Evolutionary conservation across 2,113 vertebrate species (phyloP), one percentile per base, ranked within the genome.

Genomic region (Tympanuchus pallidicinctus): DNA sequence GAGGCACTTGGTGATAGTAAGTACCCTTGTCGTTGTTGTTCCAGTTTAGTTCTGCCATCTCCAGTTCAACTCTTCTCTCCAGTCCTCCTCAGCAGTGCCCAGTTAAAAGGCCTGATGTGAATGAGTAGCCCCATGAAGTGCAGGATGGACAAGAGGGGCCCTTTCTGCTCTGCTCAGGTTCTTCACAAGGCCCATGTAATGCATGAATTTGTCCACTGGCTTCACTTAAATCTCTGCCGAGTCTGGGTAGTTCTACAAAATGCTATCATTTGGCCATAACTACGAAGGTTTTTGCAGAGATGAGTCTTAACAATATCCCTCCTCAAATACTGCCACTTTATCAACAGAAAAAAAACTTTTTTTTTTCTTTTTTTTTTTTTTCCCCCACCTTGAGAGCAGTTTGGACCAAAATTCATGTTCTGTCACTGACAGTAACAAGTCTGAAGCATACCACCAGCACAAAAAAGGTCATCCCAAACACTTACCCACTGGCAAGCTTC

Each of bases 41-140:
- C 10, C n/a, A 10, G 7, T 0, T 0, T 13, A 36, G 5, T 20
- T 18, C n/a, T 13, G 5, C 45, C 25, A 74, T 73, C 27, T 5
- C 21, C 54, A 76, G 84, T 69, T 36, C 69, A 71, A 47, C 32
- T 72, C 34, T 19, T 48, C 6, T 65, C 32, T 74, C 69, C 86
- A 67, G 25, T 24, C 43, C 63, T 89, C 21, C 57, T 32, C 57
- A 54, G 54, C 13, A 63, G 27, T 73, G 36, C 11, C 30, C 36
- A 22, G 36, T 0, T 15, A 1, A 2, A 85, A 34, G 57, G 19
- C 28, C 28, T 65, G 22, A 43, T 60, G 24, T 63, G 14, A 43
- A 22, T 1, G 3, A 0, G 2, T 20, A 38, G 4, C 4, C 8
- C 11, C 17, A 30, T 4, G 32, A 79, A 34, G 10, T 1, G 43